These are phyloP conservation scores for Trichoplusia ni DNA, from an alignment of 1,140 invertebrate species.

Conservation along the genomic window DNA sequence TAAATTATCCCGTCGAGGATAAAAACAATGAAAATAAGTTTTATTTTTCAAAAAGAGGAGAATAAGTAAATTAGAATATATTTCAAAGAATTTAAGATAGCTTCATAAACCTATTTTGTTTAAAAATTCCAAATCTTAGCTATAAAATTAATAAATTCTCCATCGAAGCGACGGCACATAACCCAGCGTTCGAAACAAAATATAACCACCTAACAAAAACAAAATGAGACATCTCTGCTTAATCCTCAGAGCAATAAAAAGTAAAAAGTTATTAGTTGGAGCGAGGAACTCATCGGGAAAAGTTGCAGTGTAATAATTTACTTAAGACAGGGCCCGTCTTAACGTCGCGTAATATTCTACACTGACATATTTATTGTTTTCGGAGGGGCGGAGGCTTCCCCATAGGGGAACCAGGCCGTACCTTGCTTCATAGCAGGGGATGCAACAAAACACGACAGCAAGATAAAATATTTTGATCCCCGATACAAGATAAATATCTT, in stretches of 20 bases:
- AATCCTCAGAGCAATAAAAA: constrained; percentile 66
- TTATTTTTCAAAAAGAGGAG: no score
- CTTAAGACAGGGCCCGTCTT: constrained; percentile 67
- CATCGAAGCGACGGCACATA: no score
- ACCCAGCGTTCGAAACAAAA: constrained; percentile 5
- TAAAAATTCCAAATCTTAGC: no score
- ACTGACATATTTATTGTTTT: constrained; percentile 80
- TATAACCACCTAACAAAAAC: constrained; percentile 15
- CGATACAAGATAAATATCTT: constrained; percentile 24
- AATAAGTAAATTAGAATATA: no score
- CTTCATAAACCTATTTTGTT: no score
- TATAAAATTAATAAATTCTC: no score
- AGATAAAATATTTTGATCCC: constrained; percentile 27
- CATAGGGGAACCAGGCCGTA: constrained; percentile 54
- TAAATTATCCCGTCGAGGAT: no score
- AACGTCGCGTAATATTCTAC: constrained; percentile 73
- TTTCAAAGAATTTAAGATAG: no score
- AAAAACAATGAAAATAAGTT: no score
- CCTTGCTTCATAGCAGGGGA: constrained; percentile 12
- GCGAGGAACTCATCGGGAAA: constrained; percentile 72
- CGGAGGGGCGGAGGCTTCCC: constrained; percentile 59
- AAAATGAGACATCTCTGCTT: constrained; percentile 38
- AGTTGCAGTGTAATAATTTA: constrained; percentile 78
- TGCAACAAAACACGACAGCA: constrained; percentile 23
- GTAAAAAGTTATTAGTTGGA: constrained; percentile 72